A percentile compares a stretch with the other conserved stretches of the same genome.
Conservation (phyloP, 2,113 vertebrate species). For the Pangasianodon gigas region DNA sequence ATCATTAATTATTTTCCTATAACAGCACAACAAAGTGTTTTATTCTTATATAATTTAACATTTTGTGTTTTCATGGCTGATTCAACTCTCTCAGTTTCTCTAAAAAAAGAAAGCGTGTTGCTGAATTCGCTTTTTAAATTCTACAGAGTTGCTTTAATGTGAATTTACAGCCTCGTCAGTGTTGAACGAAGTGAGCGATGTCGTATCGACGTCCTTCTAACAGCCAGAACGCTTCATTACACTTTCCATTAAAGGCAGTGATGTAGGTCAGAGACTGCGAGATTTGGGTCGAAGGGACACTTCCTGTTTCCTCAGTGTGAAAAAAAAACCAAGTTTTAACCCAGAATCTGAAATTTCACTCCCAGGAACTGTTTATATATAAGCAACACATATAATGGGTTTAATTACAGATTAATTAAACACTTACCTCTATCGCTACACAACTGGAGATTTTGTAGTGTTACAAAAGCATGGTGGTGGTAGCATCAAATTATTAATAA, state of each 20-base stretch:
- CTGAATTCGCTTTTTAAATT: not conserved
- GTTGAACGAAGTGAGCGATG: not conserved
- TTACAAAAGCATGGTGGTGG: not conserved
- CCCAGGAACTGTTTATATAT: not conserved
- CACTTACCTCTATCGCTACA: not conserved
- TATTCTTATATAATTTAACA: not conserved
- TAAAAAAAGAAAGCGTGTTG: not conserved
- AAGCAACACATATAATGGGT: too few relatives aligned
- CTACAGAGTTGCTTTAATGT: not conserved
- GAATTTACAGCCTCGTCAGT: not conserved
- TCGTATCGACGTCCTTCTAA: conserved; percentile 50
- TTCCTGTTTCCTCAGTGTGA: not conserved
- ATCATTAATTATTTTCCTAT: not conserved
- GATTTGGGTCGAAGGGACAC: conserved; percentile 5
- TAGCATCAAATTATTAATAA: not conserved
- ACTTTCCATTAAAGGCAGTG: conserved; percentile 62
- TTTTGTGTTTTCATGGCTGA: not conserved
- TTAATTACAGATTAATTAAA: not conserved
- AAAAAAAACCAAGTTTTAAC: not conserved
- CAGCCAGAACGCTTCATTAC: conserved; percentile 53
- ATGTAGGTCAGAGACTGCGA: conserved; percentile 25
- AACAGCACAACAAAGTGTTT: not conserved
- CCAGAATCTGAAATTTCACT: too few relatives aligned
- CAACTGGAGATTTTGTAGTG: not conserved
- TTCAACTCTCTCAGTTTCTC: not conserved